phyloP scores from a whole-genome alignment of 1,140 invertebrate species.

The Drosophila repleta region DNA sequence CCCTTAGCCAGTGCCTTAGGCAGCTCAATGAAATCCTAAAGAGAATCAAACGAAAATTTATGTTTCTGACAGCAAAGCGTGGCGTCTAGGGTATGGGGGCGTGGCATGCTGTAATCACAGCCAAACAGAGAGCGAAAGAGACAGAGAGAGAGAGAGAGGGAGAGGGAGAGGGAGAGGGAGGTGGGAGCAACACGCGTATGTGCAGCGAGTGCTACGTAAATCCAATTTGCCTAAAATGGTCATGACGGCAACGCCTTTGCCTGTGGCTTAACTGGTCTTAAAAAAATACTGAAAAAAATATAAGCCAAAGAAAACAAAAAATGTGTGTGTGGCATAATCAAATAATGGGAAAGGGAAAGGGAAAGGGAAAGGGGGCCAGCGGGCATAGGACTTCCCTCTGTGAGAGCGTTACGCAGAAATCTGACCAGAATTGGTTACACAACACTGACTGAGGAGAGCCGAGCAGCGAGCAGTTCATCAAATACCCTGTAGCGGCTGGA shows the following conservation, averaged over 20 bases:
- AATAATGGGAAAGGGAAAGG: neutral
- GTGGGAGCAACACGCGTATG: neutral
- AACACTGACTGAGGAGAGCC: neutral
- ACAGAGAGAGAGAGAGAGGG: neutral
- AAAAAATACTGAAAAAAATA: conserved; percentile 26
- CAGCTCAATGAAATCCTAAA: neutral
- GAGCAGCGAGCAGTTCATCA: neutral
- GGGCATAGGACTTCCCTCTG: neutral
- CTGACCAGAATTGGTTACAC: conserved; percentile 37
- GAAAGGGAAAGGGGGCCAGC: neutral
- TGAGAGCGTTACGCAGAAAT: conserved; percentile 23
- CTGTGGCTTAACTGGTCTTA: conserved; percentile 64
- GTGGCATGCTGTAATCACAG: neutral
- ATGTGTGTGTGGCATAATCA: neutral
- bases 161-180: neutral
- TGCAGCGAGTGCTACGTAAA: conserved; percentile 48
- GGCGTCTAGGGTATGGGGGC: neutral
- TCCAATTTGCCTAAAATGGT: conserved; percentile 59
- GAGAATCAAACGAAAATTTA: conserved; percentile 1
- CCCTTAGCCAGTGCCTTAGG: neutral
- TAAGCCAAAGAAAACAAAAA: conserved; percentile 43
- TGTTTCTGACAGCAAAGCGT: neutral
- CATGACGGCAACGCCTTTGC: conserved; percentile 18
- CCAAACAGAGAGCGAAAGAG: neutral
- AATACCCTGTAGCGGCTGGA: neutral